Percentiles rank a stretch among this genome's conserved stretches.
Conservation (phyloP, 2,888 invertebrate species). For the Caradrina clavipalpis region DNA sequence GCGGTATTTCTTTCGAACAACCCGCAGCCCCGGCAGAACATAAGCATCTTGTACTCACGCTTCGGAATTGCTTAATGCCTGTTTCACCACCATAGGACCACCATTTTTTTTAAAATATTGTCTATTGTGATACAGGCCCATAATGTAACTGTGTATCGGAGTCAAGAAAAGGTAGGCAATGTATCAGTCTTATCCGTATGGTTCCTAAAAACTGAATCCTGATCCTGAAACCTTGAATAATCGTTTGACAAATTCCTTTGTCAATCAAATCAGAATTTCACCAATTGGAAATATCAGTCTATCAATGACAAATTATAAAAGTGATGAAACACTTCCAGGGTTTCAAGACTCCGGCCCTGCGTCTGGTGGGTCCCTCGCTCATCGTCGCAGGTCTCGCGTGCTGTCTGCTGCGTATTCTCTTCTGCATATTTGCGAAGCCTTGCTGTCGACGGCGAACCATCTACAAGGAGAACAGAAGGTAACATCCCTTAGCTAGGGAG, state of each 20-base stretch:
- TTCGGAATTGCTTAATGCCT: not conserved
- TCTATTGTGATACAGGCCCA: too few species aligned
- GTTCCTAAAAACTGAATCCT: too few species aligned
- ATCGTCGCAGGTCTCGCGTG: slow-evolving; percentile 95
- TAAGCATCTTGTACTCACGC: not conserved
- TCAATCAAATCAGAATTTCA: too few species aligned
- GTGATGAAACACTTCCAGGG: slow-evolving; percentile 77
- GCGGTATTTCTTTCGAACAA: too few species aligned
- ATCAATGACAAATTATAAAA: slow-evolving; percentile 12
- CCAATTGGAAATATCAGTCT: too few species aligned
- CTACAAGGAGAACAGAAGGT: slow-evolving; percentile 92
- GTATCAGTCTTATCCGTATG: too few species aligned
- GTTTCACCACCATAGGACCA: too few species aligned
- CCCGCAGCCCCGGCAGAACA: too few species aligned
- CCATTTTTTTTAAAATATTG: not conserved
- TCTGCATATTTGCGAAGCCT: slow-evolving; percentile 96
- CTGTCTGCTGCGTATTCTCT: slow-evolving; percentile 95
- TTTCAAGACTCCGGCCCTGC: slow-evolving; percentile 96
- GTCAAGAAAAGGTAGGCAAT: too few species aligned
- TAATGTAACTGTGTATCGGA: too few species aligned
- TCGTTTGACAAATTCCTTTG: too few species aligned
- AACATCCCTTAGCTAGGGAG: not conserved
- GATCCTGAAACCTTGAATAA: too few species aligned
- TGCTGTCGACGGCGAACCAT: slow-evolving; percentile 92
- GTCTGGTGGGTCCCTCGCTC: slow-evolving; percentile 96